Percentiles rank a stretch among this genome's conserved stretches.
These are phyloP conservation scores for Hiodon alosoides DNA, from an alignment of 2,113 vertebrate genomes.

Conservation along the genomic window DNA sequence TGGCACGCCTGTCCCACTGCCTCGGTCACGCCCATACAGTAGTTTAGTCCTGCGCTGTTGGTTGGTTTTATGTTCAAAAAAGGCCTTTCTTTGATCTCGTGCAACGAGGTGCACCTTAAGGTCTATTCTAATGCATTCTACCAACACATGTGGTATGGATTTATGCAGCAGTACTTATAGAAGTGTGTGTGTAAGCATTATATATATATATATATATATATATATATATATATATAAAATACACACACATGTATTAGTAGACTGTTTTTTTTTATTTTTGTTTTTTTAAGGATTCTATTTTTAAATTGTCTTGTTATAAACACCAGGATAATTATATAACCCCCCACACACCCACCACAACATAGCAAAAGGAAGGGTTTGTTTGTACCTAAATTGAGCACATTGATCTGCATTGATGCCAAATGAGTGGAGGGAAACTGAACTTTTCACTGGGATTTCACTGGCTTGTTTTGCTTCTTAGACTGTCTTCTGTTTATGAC, in stretches of 20 bases:
- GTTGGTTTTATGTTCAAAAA: background rate
- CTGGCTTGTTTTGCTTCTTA: slow-evolving; percentile 75
- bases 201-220: slow-evolving; percentile 8
- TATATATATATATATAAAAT: background rate
- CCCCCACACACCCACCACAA: slow-evolving; percentile 64
- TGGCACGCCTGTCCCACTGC: background rate
- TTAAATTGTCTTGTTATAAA: slow-evolving; percentile 70
- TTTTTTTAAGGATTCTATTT: slow-evolving; percentile 61
- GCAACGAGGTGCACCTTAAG: background rate
- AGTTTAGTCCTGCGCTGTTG: background rate
- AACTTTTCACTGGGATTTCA: background rate
- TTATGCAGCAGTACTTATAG: slow-evolving; percentile 4
- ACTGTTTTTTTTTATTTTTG: background rate
- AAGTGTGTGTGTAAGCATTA: too few species aligned
- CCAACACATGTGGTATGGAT: background rate
- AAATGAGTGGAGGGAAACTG: slow-evolving; percentile 48
- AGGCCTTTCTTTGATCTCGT: background rate
- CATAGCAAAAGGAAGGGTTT: slow-evolving; percentile 42
- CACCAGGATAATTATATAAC: slow-evolving; percentile 49
- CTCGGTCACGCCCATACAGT: background rate
- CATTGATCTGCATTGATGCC: slow-evolving; percentile 67
- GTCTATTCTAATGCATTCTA: background rate
- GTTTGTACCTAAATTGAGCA: slow-evolving; percentile 55
- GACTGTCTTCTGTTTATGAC: slow-evolving; percentile 74
- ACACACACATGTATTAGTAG: background rate